Percentiles rank a stretch among this genome's conserved stretches.
phyloP scores from a whole-genome alignment of 2,113 vertebrate species.

The Neogale vison region DNA sequence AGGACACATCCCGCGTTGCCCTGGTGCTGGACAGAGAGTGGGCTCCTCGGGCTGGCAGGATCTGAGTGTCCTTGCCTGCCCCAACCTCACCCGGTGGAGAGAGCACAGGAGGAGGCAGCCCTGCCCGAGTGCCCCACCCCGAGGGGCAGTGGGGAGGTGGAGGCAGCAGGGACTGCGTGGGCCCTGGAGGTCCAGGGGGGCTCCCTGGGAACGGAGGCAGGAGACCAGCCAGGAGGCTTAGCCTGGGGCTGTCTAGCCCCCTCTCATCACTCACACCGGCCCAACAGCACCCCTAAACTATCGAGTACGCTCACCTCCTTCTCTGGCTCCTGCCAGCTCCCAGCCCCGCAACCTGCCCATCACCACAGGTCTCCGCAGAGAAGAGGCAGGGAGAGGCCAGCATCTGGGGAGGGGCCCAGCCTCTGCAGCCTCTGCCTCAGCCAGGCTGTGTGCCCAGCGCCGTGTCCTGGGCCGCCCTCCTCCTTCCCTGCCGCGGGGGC shows the following conservation, averaged over 20 bases:
- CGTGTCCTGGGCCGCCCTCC: fast-evolving
- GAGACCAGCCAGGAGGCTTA: background rate
- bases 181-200: background rate
- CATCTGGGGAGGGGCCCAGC: background rate
- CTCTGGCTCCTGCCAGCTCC: background rate
- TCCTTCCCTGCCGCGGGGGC: background rate
- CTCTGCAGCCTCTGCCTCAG: background rate
- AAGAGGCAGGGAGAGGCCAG: background rate
- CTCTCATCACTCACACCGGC: too few relatives aligned
- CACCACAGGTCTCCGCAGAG: fast-evolving
- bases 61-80: background rate
- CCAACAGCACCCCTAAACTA: background rate
- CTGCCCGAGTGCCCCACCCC: background rate
- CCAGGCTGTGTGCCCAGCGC: fast-evolving
- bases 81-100: background rate
- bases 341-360: fast-evolving
- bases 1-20: background rate
- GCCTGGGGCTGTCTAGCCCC: background rate
- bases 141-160: fast-evolving
- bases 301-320: background rate
- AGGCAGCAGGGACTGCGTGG: background rate
- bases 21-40: background rate
- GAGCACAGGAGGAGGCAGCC: background rate
- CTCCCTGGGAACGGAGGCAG: background rate
- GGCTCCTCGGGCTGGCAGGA: background rate